phyloP scores from a whole-genome alignment of 2,888 invertebrate species.

The Cataglyphis cursor region DNA sequence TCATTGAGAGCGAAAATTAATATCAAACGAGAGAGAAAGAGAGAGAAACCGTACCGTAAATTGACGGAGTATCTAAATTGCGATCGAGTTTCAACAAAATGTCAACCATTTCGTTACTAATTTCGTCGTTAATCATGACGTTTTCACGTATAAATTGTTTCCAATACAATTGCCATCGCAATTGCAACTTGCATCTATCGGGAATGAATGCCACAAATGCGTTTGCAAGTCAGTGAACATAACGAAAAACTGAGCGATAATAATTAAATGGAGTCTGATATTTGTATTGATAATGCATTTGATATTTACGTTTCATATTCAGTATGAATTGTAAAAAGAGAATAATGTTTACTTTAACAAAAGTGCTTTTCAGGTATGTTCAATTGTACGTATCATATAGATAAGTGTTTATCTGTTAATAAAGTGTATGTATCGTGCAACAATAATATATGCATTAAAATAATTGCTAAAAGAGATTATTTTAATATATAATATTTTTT shows the following conservation, averaged over 20 bases:
- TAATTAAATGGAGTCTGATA: slow-evolving; percentile 45
- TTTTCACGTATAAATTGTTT: slow-evolving; percentile 18
- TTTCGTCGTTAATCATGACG: slow-evolving; percentile 25
- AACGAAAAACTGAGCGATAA: slow-evolving; percentile 32
- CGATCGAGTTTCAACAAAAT: slow-evolving; percentile 15
- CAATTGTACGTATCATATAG: slow-evolving; percentile 1
- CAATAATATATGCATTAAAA: slow-evolving; percentile 11
- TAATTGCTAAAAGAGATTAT: not conserved
- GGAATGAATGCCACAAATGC: slow-evolving; percentile 20
- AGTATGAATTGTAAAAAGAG: slow-evolving; percentile 8
- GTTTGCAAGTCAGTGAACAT: slow-evolving; percentile 14
- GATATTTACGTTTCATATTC: slow-evolving; percentile 38
- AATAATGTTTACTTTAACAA: slow-evolving; percentile 17
- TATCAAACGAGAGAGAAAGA: slow-evolving; percentile 13
- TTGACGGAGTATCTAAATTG: not conserved
- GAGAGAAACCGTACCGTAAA: not conserved
- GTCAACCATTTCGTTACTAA: slow-evolving; percentile 15
- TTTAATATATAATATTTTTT: not conserved
- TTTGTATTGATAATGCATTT: slow-evolving; percentile 21
- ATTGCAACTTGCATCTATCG: slow-evolving; percentile 11
- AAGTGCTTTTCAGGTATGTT: not conserved
- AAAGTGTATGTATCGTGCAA: not conserved
- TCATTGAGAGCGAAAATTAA: slow-evolving; percentile 34
- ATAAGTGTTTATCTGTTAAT: slow-evolving; percentile 19
- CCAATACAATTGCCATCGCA: slow-evolving; percentile 30